Evolutionary conservation across 1,140 invertebrate genomes (phyloP), one percentile per base, ranked within the genome.

Genomic region (Ceratosolen solmsi): DNA sequence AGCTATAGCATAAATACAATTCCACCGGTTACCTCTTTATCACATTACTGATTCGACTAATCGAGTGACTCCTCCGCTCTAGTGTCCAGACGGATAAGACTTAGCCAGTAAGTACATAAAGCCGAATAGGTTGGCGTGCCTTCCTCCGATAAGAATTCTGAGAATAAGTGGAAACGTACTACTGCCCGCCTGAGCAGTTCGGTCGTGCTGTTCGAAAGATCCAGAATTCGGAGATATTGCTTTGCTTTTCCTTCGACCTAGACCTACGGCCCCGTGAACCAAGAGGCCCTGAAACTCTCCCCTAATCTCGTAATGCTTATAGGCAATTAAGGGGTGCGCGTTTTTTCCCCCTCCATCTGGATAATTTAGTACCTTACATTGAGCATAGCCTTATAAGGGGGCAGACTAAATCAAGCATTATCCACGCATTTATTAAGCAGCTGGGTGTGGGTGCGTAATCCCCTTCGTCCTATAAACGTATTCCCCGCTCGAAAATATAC

Each of bases 131-230:
- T 9, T 15, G n/a, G 38, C 33, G 9, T 20, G 17, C 15, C 36
- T 68, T 68, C 5, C 9, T 22, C 22, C 41, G 71, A 73, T 73
- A 73, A 73, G 71, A 54, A 20, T 73, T 73, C 71, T 15, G 3
- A 33, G 49, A 74, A 74, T 20, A 49, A 54, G 15, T 60, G 76
- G 76, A 78, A 78, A 60, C 51, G 25, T 17, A 27, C 49, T 15
- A 36, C 22, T 2, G 25, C 75, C 9, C 20, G 20, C 38, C 13
- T 5, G 54, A 20, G 54, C 8, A 63, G 41, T 46, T 46, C 5
- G 41, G 5, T 13, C 41, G 41, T 5, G 41, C 41, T 7, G 41
- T 46, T 46, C 41, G 41, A 13, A 46, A 13, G 41, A 46, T 46
- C 41, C 13, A 46, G 41, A 46, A 46, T 68, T 68, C 20, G 13